Base-by-base conservation (phyloP, 2,113 vertebrate species). In the Zosterops lateralis region DNA sequence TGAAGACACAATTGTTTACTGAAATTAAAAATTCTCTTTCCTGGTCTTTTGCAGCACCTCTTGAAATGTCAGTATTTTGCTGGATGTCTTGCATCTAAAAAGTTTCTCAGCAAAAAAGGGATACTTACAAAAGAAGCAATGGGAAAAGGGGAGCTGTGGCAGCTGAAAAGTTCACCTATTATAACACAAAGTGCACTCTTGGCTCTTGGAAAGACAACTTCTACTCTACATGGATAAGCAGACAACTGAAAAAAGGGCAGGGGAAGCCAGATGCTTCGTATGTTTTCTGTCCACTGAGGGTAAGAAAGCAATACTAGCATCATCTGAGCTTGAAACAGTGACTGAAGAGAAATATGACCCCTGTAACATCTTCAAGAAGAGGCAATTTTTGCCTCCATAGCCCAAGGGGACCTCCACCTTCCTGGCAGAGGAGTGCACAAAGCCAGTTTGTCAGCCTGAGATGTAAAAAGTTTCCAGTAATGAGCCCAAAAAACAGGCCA, bases 1-100 rank as follows among this genome's bases (percentile, higher is more conserved):
- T 89, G 92, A 89, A 93, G 57, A 84, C 53, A 68, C 13, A 60
- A 87, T 40, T 84, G 58, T 66, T 91, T 92, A 50, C 70, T 81
- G 70, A 93, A 92, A 82, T 84, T 15, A 82, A 84, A 67, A 87
- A 73, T 78, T 84, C 36, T 42, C 34, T 32, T 16, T 82, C 61
- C 76, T 89, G 53, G 53, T 60, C 68, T 75, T 91, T 29, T 26
- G 50, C 48, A 72, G 50, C 1, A 1, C 29, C 29, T 54, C 60
- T 73, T 58, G 42, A 89, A 82, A 60, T 36, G 0, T 12, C 0
- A 2, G 40, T 34, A 12, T 91, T 89, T 82, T 75, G 44, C 72
- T 48, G 34, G 19, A 3, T 58, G 45, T 65, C 61, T 77, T 0
- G 0, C 19, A 31, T 78, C 58, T 87, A 29, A 84, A 61, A 78